Percentiles rank a stretch among this genome's conserved stretches.
Evolutionary conservation across 2,797 vertebrate species (phyloP).

Genomic region (Melanotaenia pygmaea): DNA sequence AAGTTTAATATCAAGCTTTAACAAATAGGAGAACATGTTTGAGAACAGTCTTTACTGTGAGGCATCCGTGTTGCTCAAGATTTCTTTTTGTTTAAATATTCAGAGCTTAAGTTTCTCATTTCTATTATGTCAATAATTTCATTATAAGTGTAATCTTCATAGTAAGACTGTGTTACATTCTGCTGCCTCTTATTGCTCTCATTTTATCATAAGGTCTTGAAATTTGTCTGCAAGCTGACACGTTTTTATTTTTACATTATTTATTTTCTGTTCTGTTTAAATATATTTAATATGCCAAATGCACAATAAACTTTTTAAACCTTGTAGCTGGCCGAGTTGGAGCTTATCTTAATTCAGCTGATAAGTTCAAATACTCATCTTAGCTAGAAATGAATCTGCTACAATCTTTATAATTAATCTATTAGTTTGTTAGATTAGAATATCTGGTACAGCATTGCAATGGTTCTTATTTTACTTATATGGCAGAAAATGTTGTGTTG

Average conservation of each 20-base stretch:
- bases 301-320: background rate
- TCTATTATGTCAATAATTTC: rapidly evolving
- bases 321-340: background rate
- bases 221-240: background rate
- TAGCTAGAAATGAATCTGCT: background rate
- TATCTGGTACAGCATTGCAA: background rate
- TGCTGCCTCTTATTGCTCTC: background rate
- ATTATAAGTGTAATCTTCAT: background rate
- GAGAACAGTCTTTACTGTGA: background rate
- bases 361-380: background rate
- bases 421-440: background rate
- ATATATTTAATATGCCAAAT: background rate
- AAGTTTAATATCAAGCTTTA: slow-evolving; percentile 27
- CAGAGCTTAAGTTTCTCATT: background rate
- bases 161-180: background rate
- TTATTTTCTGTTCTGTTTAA: background rate
- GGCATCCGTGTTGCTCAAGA: background rate
- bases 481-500: background rate
- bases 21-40: background rate
- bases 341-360: background rate
- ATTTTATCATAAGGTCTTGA: background rate
- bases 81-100: background rate
- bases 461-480: background rate
- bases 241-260: background rate
- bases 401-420: background rate